Conservation (phyloP, 2,113 vertebrate genomes). For the Turdus rufiventris region DNA sequence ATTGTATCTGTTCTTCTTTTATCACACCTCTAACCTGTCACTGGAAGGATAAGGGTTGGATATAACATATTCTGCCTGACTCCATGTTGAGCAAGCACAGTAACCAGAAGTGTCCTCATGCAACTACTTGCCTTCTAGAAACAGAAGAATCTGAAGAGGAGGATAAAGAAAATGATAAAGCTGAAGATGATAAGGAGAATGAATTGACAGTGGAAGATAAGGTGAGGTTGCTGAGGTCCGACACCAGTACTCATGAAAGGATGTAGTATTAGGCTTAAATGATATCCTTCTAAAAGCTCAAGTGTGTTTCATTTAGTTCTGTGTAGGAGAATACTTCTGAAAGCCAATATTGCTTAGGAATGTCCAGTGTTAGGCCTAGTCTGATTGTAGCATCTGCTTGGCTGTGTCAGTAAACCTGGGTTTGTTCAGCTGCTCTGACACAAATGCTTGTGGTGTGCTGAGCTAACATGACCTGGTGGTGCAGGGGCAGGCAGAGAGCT, state of each 20-base stretch:
- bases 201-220: slow-evolving; percentile 79
- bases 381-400: neutral
- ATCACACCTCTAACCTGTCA: neutral
- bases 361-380: fast-evolving
- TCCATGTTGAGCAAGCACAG: neutral
- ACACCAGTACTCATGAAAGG: fast-evolving
- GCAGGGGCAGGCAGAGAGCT: neutral
- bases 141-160: slow-evolving; percentile 81
- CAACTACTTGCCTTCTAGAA: slow-evolving; percentile 58
- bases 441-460: neutral
- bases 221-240: slow-evolving; percentile 50
- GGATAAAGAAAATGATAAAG: slow-evolving; percentile 81
- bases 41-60: neutral
- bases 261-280: neutral
- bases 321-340: neutral
- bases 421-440: neutral
- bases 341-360: neutral
- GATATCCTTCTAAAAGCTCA: neutral
- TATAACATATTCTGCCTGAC: neutral
- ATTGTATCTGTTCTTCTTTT: neutral
- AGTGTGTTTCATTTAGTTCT: neutral
- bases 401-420: neutral
- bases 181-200: slow-evolving; percentile 77
- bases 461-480: neutral
- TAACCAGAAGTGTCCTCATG: neutral